Evolutionary conservation across 1,140 invertebrate species (phyloP).

Genomic region (Lerema accius): DNA sequence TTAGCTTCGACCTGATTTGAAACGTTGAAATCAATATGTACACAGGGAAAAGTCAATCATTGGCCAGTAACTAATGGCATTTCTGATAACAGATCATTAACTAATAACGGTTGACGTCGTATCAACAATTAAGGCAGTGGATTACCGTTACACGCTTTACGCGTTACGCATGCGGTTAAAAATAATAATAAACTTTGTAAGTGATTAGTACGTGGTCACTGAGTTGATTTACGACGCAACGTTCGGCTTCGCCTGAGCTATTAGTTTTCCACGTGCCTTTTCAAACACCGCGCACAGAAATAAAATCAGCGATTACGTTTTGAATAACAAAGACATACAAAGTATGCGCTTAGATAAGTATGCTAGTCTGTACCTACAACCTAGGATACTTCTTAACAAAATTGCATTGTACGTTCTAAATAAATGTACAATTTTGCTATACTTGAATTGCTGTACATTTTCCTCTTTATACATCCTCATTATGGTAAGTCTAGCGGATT

Average conservation of each 20-base stretch:
- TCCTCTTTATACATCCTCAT: too few species aligned
- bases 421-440: too few species aligned
- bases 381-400: neutral
- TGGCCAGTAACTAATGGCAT: too few species aligned
- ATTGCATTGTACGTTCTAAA: neutral
- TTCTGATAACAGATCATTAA: too few species aligned
- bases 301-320: neutral
- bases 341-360: neutral
- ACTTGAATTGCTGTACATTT: too few species aligned
- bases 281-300: conserved; percentile 8
- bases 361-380: neutral
- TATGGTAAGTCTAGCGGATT: too few species aligned
- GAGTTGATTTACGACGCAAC: conserved; percentile 17
- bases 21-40: too few species aligned
- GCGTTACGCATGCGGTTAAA: neutral
- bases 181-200: conserved; percentile 7
- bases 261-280: conserved; percentile 9
- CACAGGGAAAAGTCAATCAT: too few species aligned
- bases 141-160: conserved; percentile 3
- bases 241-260: conserved; percentile 3
- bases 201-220: conserved; percentile 14
- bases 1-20: too few species aligned
- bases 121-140: neutral
- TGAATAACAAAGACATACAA: neutral
- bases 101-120: too few species aligned